Base-by-base conservation (phyloP, 2,888 invertebrate genomes). In the Operophtera brumata region DNA sequence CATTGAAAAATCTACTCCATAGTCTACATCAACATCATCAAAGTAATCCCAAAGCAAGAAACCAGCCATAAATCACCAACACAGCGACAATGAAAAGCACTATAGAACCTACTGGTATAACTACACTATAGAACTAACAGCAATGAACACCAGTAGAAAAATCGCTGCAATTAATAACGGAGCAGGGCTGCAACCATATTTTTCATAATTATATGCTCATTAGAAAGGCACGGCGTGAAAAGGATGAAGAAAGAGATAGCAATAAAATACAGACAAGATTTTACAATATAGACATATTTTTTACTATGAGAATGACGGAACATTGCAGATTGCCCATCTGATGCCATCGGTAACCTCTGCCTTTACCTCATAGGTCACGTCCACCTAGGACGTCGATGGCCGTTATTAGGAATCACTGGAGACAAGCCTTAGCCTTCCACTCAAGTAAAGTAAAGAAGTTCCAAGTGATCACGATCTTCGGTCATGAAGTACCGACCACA, bases 141-240 rank as follows among this genome's bases (percentile, higher is more conserved):
- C 60, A 59, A 65, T 63, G 47, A 62, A 59, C 52, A 45, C 53
- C 39, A 56, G 52, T 59, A 40, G 73, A 76, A 72, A 75, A 75
- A 78, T 75, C 60, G 67, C 65, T 48, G 48, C 75, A 71, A 78
- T 79, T 77, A 76, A 77, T 77, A 76, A 66, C 61, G 44, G 13
- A 62, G 61, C 67, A 54, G 57, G 65, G 66, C 70, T 67, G 70
- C 75, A 75, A 74, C 76, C 77, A 76, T 79, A 77, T 80, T 83
- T 82, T 80, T 85, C 83, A 83, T 82, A 81, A 84, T 82, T 77
- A 81, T 73, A 73, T 75, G 70, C 79, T 81, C 80, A 80, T 83
- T 79, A 81, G 76, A 67, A 70, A 73, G 72, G 69, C 71, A 73
- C 65, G 65, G 65, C 43, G 40, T 63, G 69, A 71, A 75, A 75